A percentile compares a stretch with the other conserved stretches of the same genome.
These are phyloP conservation scores for Megaceryle torquata DNA, from an alignment of 2,113 vertebrate species.

Conservation along the genomic window DNA sequence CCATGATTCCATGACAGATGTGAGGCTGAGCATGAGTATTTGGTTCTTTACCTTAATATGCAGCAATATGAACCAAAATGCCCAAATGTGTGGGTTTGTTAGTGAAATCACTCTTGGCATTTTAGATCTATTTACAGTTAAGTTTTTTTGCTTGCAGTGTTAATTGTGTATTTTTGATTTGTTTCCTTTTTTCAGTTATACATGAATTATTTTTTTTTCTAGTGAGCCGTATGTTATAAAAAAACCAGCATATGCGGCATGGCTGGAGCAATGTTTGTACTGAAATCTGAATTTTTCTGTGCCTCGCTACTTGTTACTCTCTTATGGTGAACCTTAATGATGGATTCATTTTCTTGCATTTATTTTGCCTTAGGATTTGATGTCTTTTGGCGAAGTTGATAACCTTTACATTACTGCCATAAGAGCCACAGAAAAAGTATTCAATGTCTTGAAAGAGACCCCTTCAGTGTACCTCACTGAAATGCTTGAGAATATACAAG, in stretches of 20 bases:
- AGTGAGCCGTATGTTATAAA: not conserved
- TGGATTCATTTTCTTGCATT: not conserved
- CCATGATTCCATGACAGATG: not conserved
- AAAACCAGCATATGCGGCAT: not conserved
- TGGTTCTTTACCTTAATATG: not conserved
- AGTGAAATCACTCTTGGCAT: not conserved
- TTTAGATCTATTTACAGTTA: not conserved
- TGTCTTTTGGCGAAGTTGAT: constrained; percentile 28
- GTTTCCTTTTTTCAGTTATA: not conserved
- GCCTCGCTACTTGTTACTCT: not conserved
- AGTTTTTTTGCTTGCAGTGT: not conserved
- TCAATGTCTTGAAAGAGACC: constrained; percentile 14
- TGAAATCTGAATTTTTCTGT: not conserved
- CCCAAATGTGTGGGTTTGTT: not conserved
- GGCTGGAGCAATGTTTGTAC: not conserved
- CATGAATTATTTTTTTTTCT: not conserved
- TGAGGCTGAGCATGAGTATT: not conserved
- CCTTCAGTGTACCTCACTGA: constrained; percentile 7
- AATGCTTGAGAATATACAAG: constrained; percentile 28
- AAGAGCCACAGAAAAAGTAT: not conserved
- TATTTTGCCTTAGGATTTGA: constrained; percentile 26
- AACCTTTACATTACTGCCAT: not conserved
- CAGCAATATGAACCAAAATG: not conserved
- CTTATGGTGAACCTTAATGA: not conserved
- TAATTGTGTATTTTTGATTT: not conserved